phyloP scores from a whole-genome alignment of 2,113 vertebrate species.

The Elephantulus edwardii region DNA sequence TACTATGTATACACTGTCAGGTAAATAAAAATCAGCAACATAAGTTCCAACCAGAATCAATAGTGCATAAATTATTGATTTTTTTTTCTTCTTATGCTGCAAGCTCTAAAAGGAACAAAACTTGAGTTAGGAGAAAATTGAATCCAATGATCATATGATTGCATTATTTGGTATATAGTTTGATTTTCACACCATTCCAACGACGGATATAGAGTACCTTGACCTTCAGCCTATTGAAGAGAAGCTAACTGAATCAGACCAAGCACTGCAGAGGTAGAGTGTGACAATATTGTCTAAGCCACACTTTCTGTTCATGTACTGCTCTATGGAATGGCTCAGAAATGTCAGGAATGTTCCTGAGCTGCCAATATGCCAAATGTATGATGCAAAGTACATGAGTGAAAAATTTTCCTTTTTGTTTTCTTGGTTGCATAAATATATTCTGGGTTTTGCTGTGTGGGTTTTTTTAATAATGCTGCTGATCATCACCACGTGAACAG shows the following conservation, averaged over 20 bases:
- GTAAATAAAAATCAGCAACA: constrained; percentile 22
- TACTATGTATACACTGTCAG: background rate
- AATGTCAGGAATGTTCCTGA: background rate
- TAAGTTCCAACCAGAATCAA: background rate
- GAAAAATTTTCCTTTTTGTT: background rate
- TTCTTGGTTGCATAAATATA: background rate
- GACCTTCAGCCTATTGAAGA: background rate
- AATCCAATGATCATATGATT: background rate
- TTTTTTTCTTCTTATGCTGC: constrained; percentile 15
- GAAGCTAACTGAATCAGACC: background rate
- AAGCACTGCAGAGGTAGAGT: accelerated
- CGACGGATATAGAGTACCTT: background rate
- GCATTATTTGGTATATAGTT: background rate
- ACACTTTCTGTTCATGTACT: background rate
- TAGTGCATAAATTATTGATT: background rate
- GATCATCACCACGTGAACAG: constrained; percentile 7
- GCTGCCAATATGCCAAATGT: background rate
- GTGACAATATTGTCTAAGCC: background rate
- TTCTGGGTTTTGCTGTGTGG: background rate
- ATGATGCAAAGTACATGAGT: background rate
- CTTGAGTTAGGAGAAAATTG: background rate
- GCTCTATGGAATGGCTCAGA: background rate
- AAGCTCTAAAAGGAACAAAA: background rate
- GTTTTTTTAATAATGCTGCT: no score
- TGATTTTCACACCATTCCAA: background rate